phyloP scores from a whole-genome alignment of 2,113 vertebrate species.

The Chrysochloris asiatica region DNA sequence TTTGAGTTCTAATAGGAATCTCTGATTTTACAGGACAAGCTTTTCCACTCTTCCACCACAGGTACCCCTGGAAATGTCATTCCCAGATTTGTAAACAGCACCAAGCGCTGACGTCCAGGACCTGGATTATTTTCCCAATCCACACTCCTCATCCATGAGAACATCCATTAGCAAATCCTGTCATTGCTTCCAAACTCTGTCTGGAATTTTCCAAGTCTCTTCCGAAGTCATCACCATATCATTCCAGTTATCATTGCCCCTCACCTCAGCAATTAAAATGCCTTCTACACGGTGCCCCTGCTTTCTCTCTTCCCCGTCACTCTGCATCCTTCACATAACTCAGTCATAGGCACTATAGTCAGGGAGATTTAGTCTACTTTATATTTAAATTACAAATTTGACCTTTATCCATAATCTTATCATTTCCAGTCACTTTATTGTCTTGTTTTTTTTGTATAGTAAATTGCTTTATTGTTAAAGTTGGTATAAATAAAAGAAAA shows the following conservation, averaged over 20 bases:
- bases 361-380: not conserved
- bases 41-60: not conserved
- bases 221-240: not conserved
- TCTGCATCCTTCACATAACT: no score
- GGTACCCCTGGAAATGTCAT: not conserved
- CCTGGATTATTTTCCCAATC: not conserved
- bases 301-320: not conserved
- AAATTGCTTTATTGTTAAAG: not conserved
- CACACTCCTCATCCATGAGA: not conserved
- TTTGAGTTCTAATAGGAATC: not conserved
- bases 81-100: not conserved
- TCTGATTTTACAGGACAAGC: not conserved
- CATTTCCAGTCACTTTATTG: not conserved
- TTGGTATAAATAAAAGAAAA: not conserved
- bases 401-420: not conserved
- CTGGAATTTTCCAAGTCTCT: not conserved
- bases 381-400: not conserved
- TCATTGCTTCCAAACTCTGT: not conserved
- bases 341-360: not conserved
- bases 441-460: not conserved
- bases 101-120: not conserved
- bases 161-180: no score
- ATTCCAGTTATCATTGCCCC: not conserved
- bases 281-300: not conserved
- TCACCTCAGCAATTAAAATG: not conserved